Base-by-base conservation (phyloP, 1,140 invertebrate species). In the Tetramorium parvispinum region DNA sequence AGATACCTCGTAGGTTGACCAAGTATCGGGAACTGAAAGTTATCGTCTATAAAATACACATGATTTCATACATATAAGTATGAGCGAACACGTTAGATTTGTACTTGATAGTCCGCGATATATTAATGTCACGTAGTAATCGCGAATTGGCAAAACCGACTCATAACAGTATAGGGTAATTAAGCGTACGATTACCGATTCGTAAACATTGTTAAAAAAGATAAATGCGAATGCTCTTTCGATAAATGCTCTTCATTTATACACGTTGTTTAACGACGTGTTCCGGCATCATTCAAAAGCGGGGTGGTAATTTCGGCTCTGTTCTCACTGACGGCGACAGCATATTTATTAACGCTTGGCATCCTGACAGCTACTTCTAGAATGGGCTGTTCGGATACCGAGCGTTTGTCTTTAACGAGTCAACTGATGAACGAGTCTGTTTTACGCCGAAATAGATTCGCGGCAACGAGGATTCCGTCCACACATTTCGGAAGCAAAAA, bases 291-390 rank as follows among this genome's bases (percentile, higher is more conserved):
- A 40, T 71, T 46, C 40, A 49, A 68, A 76, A 82, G 51, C n/a
- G 40, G 65, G 49, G 63, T 70, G 53, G 57, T 75, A 85, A 91
- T 90, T 91, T 90, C 59, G 83, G 32, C 78, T 91, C 65, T 55
- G 85, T 85, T 87, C 78, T 63, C 83, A 63, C 76, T 40, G 76
- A 86, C 66, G 79, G 55, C 59, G 85, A 77, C 86, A 85, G 88
- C 79, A 92, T 92, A 93, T 93, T 93, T 93, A 92, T 93, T 91
- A 91, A 91, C 86, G 76, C 90, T 91, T 89, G 91, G 92, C 82
- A 83, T 83, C 53, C 89, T 91, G 90, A 92, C 91, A 92, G 92
- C 63, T 86, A 85, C 85, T 91, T 91, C 88, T 88, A 91, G 88
- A 86, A 77, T 85, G 70, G 73, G 61, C 88, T 71, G 79, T 85